Base-by-base conservation (phyloP, 2,113 vertebrate species). In the Vidua macroura region DNA sequence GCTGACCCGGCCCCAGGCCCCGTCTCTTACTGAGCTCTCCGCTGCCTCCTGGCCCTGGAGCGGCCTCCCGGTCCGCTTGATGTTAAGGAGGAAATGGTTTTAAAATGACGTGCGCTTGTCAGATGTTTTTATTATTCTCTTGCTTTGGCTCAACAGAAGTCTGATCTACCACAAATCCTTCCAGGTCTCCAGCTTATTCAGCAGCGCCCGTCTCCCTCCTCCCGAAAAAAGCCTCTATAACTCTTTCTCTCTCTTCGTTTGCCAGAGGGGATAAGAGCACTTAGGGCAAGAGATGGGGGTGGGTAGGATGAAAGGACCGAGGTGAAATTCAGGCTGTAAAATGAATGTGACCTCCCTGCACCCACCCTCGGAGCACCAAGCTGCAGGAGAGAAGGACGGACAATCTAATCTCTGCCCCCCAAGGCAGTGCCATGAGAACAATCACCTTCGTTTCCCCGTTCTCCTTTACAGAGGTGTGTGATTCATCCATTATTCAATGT, bases 51-150 rank as follows among this genome's bases (percentile, higher is more conserved):
- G 95, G 96, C 88, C 73, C 93, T 49, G 51, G 37, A 39, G 78
- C 4, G 31, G 95, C 53, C 92, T 93, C 94, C 39, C 19, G 28
- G 20, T 46, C 90, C 84, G 92, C 91, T 83, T 81, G 80, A 82
- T 88, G 82, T 55, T 63, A 83, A 93, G 86, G 91, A 93, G 95
- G 96, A 97, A 97, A 97, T 96, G 90, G 51, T 88, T 97, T 92
- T 88, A 83, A 94, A 95, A 95, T 93, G 93, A 96, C 80, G 88
- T 93, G 92, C 20, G 28, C 62, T 90, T 92, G 90, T 96, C 95
- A 96, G 91, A 93, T 97, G 96, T 94, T 97, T 97, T 96, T 95
- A 88, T 96, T 95, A 88, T 96, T 93, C 96, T 93, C 46, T 95
- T 49, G 48, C 91, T 93, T 88, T 91, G 95, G 96, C 92, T 95